Percentiles rank a stretch among this genome's conserved stretches.
These are phyloP conservation scores for Apogon talboti DNA, from an alignment of 2,797 vertebrate species.

Conservation along the genomic window DNA sequence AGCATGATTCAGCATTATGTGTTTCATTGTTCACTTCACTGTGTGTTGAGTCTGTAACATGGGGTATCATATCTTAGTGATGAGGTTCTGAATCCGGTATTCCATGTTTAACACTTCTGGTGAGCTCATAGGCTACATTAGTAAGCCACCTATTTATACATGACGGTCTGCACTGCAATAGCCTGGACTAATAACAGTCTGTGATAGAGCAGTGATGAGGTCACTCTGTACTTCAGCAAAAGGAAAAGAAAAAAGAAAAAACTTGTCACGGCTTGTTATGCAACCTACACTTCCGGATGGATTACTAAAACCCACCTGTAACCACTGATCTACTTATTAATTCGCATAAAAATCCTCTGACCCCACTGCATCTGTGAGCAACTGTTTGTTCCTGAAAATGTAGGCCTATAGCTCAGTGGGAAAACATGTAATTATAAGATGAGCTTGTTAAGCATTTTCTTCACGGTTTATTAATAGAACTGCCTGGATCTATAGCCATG, in stretches of 20 bases:
- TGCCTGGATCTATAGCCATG: not conserved
- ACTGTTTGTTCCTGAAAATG: not conserved
- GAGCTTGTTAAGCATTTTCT: not conserved
- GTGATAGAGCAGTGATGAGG: constrained; percentile 13
- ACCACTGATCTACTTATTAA: not conserved
- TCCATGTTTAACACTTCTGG: constrained; percentile 36
- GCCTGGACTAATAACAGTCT: constrained; percentile 22
- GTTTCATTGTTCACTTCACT: not conserved
- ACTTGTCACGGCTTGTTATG: not conserved
- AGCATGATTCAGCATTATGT: too few species aligned
- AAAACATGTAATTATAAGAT: not conserved
- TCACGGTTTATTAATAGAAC: not conserved
- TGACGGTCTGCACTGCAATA: constrained; percentile 28
- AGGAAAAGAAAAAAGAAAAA: not conserved
- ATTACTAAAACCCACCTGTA: constrained; percentile 40
- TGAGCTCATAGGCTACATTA: constrained; percentile 46
- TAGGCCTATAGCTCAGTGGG: not conserved
- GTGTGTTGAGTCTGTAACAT: not conserved
- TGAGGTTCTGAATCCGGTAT: constrained; percentile 20
- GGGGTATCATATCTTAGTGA: constrained; percentile 3
- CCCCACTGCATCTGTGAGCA: not conserved
- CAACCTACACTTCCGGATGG: not conserved
- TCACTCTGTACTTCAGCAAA: constrained; percentile 11
- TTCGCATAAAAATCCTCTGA: constrained; percentile 25
- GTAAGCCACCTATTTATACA: constrained; percentile 64